Evolutionary conservation across 2,113 vertebrate genomes (phyloP).

Genomic region (Ciconia maguari): DNA sequence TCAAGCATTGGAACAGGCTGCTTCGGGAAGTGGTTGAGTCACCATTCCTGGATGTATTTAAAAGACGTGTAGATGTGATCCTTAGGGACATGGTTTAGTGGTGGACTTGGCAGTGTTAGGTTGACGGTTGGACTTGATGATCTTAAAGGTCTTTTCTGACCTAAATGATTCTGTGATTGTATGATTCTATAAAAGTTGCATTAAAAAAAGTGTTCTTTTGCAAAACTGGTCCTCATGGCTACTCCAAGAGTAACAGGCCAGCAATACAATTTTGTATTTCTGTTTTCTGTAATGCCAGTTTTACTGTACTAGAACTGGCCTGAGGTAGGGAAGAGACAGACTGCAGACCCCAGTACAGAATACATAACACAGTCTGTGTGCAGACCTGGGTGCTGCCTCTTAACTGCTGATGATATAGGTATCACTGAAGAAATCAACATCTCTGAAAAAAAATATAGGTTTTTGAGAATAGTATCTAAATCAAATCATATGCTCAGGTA

Average conservation of each 20-base stretch:
- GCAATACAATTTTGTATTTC: not conserved
- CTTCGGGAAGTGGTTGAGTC: too few species aligned
- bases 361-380: not conserved
- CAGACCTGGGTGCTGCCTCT: not conserved
- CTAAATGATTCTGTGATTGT: not conserved
- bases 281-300: not conserved
- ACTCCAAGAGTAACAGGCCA: not conserved
- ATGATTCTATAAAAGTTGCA: not conserved
- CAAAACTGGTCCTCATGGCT: not conserved
- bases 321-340: not conserved
- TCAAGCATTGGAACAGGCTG: too few species aligned
- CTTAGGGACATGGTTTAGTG: too few species aligned
- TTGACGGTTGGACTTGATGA: not conserved
- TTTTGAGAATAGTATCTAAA: not conserved
- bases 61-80: too few species aligned
- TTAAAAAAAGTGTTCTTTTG: not conserved
- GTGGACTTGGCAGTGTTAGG: too few species aligned
- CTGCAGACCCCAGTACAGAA: not conserved
- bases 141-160: not conserved
- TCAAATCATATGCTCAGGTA: not conserved
- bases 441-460: not conserved
- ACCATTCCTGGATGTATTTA: too few species aligned
- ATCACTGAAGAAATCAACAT: not conserved
- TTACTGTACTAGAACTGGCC: not conserved
- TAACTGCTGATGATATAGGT: not conserved